These are phyloP conservation scores for Papilio polytes DNA, from an alignment of 1,140 invertebrate species.

Conservation along the genomic window DNA sequence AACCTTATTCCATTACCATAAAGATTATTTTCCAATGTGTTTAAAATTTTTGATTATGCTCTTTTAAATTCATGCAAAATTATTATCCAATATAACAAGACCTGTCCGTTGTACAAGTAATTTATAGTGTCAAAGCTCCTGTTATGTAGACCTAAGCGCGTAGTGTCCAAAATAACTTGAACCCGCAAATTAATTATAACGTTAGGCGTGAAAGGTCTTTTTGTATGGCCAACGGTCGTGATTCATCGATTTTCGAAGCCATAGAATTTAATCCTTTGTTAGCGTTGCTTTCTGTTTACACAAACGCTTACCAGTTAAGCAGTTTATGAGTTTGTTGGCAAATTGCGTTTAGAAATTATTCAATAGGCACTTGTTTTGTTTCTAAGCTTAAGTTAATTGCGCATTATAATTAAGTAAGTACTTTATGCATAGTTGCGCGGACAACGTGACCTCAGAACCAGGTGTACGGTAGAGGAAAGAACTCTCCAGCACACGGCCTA, in stretches of 20 bases:
- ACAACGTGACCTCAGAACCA: constrained; percentile 17
- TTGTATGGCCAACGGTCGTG: constrained; percentile 55
- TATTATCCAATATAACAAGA: constrained; percentile 52
- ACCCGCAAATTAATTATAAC: constrained; percentile 39
- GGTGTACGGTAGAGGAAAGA: constrained; percentile 5
- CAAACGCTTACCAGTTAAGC: constrained; percentile 80
- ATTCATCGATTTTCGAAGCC: constrained; percentile 82
- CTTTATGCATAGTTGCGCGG: constrained; percentile 11
- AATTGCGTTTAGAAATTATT: constrained; percentile 59
- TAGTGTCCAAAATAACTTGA: constrained; percentile 32
- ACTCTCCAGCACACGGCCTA: neutral
- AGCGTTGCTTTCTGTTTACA: constrained; percentile 77
- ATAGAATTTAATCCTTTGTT: constrained; percentile 73
- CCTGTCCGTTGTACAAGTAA: constrained; percentile 41
- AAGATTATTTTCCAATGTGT: constrained; percentile 22
- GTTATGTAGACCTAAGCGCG: constrained; percentile 45
- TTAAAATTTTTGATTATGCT: neutral
- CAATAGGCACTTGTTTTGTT: constrained; percentile 52
- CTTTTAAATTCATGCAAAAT: constrained; percentile 54
- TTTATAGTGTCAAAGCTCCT: constrained; percentile 50
- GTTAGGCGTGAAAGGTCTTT: constrained; percentile 49
- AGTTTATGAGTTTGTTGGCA: constrained; percentile 69
- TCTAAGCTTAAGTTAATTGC: constrained; percentile 40
- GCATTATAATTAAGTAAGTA: constrained; percentile 30
- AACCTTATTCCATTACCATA: constrained; percentile 43